Evolutionary conservation across 2,888 invertebrate genomes (phyloP), one percentile per base, ranked within the genome.

Genomic region (Chorisops tibialis): DNA sequence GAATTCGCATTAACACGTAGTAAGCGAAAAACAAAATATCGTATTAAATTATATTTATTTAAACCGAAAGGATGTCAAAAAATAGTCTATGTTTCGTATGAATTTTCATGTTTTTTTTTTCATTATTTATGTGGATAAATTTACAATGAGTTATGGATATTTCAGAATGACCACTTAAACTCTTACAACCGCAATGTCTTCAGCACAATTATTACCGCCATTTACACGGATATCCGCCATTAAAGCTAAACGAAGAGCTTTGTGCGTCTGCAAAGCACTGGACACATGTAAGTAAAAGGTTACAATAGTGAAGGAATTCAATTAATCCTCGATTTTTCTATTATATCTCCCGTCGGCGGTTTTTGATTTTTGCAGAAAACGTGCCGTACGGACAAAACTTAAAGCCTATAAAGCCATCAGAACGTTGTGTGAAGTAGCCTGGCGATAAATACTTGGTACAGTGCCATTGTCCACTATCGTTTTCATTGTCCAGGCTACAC

Each of bases 181-280:
- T 79, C 72, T 91, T 91, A 70, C 84, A 87, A 73, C 80, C 83
- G 41, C 87, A 88, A 61, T 90, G 88, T 70, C 78, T 91, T 48
- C 85, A 88, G 9, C 91, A 91, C 73, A 92, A 92, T 71, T 82
- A 83, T 61, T 88, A 85, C 70, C 81, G 91, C 69, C 79, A 75
- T 56, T 80, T 80, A 16, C 91, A 92, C 70, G 85, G 85, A n/a
- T 87, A 85, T 2, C 83, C 84, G 35, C 83, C 87, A 0, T 74
- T 92, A 61, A 82, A 81, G 66, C 72, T 90, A 1, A 88, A 80
- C 72, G 83, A 81, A 69, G 84, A 85, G 70, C 73, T 89, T 41
- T 85, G 84, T 69, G 83, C 83, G 70, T 83, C 86, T 70, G 86
- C 88, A 39, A 84, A 85, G 66, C 85, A 87, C 69, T 90, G 89